Base-by-base conservation (phyloP, 2,113 vertebrate species). In the Toxostoma redivivum region DNA sequence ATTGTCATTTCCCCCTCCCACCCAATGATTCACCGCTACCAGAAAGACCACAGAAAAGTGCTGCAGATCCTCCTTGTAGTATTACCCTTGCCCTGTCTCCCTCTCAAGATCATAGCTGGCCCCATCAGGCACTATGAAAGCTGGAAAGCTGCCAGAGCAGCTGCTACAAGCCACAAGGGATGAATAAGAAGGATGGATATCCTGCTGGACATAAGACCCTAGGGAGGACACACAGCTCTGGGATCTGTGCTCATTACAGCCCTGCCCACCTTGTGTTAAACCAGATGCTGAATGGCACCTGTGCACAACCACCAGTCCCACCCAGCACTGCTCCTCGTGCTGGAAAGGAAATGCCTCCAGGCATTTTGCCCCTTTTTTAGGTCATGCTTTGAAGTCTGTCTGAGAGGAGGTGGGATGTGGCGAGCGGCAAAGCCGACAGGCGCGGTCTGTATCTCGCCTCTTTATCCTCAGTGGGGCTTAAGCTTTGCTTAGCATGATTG, bases 401-500 rank as follows among this genome's bases (percentile, higher is more conserved):
- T 15, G 84, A 20, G 71, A 85, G 66, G 58, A 92, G 66, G 44
- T 0, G 3, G 77, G 78, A 87, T 72, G 65, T 24, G 76, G 86
- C 3, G 23, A 64, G 79, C 31, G 15, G 85, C 64, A 94, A 88
- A 95, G 93, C 73, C 1, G 81, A 91, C 86, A 94, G 89, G 89
- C 28, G 0, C 0, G 0, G 69, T n/a, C 89, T 64, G n/a, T n/a
- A 8, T 70, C 78, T 87, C 2, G 5, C 44, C n/a, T 92, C 56
- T 57, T 91, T 67, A 85, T 85, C 65, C 81, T 50, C 40, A 2
- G 73, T 69, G 21, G 53, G 37, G 61, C 72, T 91, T 91, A 81
- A 96, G 89, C 86, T 85, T 92, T 91, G 77, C 76, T 94, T 92
- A 89, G 92, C 48, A 3, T 90, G 95, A 93, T 67, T 79, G 92